A percentile compares a stretch with the other conserved stretches of the same genome.
These are phyloP conservation scores for Orbicella faveolata DNA, from an alignment of 64 coral and sea anemone species.

Conservation along the genomic window DNA sequence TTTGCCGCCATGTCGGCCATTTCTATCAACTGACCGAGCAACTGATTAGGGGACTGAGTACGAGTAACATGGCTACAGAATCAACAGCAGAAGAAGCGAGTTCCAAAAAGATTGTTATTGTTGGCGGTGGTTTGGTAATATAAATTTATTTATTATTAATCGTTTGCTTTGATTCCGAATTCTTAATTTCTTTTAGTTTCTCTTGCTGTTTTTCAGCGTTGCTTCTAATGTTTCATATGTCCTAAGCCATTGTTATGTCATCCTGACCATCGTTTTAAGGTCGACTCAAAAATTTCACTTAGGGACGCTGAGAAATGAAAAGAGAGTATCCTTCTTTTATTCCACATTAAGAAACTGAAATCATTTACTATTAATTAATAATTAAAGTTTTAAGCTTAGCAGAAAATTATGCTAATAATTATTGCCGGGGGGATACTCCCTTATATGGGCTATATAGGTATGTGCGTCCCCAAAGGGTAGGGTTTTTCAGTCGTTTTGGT, in stretches of 20 bases:
- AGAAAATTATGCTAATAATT: too few relatives aligned
- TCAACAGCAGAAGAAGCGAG: not conserved
- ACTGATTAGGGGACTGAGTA: not conserved
- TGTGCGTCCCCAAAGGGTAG: too few relatives aligned
- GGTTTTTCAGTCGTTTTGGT: too few relatives aligned
- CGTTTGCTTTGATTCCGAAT: not conserved
- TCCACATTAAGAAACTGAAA: too few relatives aligned
- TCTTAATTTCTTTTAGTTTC: not conserved
- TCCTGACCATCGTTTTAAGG: too few relatives aligned
- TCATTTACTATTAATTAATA: too few relatives aligned
- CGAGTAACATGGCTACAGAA: not conserved
- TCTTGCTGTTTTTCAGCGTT: not conserved
- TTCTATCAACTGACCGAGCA: not conserved
- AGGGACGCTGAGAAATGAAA: too few relatives aligned
- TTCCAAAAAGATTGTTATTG: not conserved
- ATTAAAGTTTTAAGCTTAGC: too few relatives aligned
- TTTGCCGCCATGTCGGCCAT: not conserved
- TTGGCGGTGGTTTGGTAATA: not conserved
- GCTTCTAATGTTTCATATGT: not conserved
- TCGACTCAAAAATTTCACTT: too few relatives aligned
- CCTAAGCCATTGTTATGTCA: not conserved
- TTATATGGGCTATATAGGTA: too few relatives aligned
- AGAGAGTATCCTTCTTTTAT: too few relatives aligned
- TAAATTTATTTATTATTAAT: not conserved
- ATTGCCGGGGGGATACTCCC: too few relatives aligned